A percentile compares a stretch with the other conserved stretches of the same genome.
These are phyloP conservation scores for Nasonia giraulti DNA, from an alignment of 1,140 invertebrate genomes.

Conservation along the genomic window DNA sequence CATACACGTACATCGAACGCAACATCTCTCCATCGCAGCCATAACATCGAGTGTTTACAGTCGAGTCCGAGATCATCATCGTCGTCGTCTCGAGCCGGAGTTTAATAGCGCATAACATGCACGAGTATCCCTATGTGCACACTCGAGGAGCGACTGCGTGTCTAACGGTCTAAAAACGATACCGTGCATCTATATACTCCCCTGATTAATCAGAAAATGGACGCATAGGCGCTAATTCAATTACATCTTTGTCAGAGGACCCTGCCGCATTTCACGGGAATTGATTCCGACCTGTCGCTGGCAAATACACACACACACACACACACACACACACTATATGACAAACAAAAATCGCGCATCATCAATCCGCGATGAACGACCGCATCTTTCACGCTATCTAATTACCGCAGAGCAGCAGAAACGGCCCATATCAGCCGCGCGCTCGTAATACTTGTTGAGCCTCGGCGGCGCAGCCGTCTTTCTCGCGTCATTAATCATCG, in stretches of 20 bases:
- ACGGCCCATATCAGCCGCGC: not conserved
- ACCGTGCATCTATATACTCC: not conserved
- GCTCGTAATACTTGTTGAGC: not conserved
- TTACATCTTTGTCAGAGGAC: not conserved
- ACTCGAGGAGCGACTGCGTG: too few species aligned
- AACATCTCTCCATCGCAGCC: too few species aligned
- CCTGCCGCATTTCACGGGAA: too few species aligned
- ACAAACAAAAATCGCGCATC: too few species aligned
- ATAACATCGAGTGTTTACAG: too few species aligned
- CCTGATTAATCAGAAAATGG: not conserved
- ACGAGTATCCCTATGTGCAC: too few species aligned
- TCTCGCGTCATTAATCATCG: conserved; percentile 26
- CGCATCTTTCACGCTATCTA: not conserved
- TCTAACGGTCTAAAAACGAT: not conserved
- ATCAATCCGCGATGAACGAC: not conserved
- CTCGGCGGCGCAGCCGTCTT: not conserved
- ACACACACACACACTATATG: too few species aligned
- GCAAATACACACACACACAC: too few species aligned
- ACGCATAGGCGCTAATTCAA: not conserved
- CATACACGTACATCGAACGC: too few species aligned
- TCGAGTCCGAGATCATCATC: too few species aligned
- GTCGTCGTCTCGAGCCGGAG: too few species aligned
- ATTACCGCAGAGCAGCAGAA: not conserved
- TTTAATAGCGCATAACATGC: too few species aligned
- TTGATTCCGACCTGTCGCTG: not conserved